Evolutionary conservation across 2,888 invertebrate species (phyloP).

Genomic region (Tethea ocularis): DNA sequence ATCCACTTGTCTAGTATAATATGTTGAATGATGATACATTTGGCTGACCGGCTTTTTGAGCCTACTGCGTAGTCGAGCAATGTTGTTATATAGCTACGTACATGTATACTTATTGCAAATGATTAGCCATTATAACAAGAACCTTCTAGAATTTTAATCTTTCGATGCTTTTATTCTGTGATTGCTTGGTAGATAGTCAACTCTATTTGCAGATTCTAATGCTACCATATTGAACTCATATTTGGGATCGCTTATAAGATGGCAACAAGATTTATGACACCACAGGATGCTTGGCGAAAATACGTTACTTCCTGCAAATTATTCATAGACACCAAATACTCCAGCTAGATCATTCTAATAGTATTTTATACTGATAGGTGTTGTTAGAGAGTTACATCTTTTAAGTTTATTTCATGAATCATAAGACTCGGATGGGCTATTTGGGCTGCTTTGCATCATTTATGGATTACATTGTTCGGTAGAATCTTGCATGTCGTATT

Average conservation of each 20-base stretch:
- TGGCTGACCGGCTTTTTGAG: conserved; percentile 38
- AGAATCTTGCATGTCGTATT: neutral
- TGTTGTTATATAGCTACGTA: conserved; percentile 23
- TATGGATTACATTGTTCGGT: neutral
- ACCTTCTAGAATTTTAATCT: neutral
- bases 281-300: neutral
- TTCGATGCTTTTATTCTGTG: neutral
- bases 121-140: neutral
- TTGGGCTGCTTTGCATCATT: neutral
- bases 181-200: conserved; percentile 1
- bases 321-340: neutral
- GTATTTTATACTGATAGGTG: neutral
- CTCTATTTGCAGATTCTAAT: neutral
- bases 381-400: neutral
- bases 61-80: conserved; percentile 44
- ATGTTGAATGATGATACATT: conserved; percentile 28
- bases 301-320: neutral
- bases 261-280: neutral
- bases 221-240: neutral
- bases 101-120: conserved; percentile 3
- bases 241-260: neutral
- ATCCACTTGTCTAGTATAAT: conserved; percentile 16
- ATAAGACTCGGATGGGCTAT: neutral
- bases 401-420: neutral
- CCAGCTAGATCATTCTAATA: neutral